Base-by-base conservation (phyloP, 2,113 vertebrate genomes). In the Vimba vimba region DNA sequence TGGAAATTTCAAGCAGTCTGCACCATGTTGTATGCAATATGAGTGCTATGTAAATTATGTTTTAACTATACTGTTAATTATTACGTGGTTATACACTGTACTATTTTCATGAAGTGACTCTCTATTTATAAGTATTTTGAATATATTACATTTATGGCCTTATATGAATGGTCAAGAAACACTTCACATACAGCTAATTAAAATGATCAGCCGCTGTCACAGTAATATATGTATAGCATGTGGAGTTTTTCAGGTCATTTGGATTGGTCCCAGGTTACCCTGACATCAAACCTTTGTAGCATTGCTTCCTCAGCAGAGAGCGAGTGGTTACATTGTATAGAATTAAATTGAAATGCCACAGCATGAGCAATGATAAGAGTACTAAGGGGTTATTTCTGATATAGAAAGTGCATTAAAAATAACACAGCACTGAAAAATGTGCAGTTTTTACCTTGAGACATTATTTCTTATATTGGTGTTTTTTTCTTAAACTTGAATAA, bases 251-350 rank as follows among this genome's bases (percentile, higher is more conserved):
- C n/a, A 27, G 12, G 45, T 27, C 43, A 27, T 50, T 27, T 50
- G 73, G 43, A 47, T 8, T 75, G 39, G 23, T 36, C 9, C 69
- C 43, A 75, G 43, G 73, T 75, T 50, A 75, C n/a, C n/a, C 43
- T 75, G 73, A 75, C 43, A 75, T 75, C 19, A 71, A 71, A 71
- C 68, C 19, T 39, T 71, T 71, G 33, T 71, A 71, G 36, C 8
- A 33, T 50, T 5, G 43, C 5, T 75, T 75, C 23, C 4, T 69
- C 66, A 5, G 66, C 8, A 69, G 33, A 69, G 66, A 11, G 8
- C 21, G 7, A 19, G 21, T 21, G 21, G 17, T 69, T 39, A 69
- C 17, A 21, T 8, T 69, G 30, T 21, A 39, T 69, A 69, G 17
- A 39, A 39, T 23, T 69, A 11, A 68, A 4, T 1, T 68, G 30